Percentiles rank a stretch among this genome's conserved stretches.
phyloP scores from a whole-genome alignment of 1,140 invertebrate genomes.

The Eriosoma lanigerum region DNA sequence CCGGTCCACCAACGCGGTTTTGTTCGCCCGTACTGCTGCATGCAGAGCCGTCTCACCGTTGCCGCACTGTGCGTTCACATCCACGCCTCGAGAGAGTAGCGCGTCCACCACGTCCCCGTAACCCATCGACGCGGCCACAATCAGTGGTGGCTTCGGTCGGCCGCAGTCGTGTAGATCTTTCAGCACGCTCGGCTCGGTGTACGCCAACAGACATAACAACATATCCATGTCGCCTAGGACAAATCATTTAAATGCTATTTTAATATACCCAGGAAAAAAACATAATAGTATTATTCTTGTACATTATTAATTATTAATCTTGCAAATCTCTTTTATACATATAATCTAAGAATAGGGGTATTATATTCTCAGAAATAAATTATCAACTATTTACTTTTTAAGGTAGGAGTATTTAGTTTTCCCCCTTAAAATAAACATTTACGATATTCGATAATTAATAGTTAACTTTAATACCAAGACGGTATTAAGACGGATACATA shows the following conservation, averaged over 20 bases:
- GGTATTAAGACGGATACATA: too few species aligned
- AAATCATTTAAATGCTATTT: too few species aligned
- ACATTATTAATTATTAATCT: too few species aligned
- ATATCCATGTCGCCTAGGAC: background rate
- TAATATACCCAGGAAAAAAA: too few species aligned
- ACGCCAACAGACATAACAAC: background rate
- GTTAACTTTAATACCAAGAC: too few species aligned
- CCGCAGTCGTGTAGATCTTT: background rate
- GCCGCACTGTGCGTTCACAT: background rate
- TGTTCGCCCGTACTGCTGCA: background rate
- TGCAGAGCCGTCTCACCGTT: constrained; percentile 14
- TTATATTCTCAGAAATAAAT: too few species aligned
- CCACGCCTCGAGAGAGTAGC: background rate
- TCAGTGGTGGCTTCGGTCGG: background rate
- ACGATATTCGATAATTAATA: too few species aligned
- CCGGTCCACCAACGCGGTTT: background rate
- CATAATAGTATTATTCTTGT: background rate
- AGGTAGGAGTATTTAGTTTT: too few species aligned
- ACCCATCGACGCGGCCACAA: background rate
- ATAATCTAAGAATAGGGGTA: too few species aligned
- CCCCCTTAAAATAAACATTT: too few species aligned
- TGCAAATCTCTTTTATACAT: too few species aligned
- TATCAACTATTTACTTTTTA: too few species aligned
- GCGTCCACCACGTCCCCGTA: background rate
- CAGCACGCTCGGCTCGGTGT: background rate